These are phyloP conservation scores for Virgularia gustaviana DNA, from an alignment of 92 coral and sea anemone species.

Conservation along the genomic window DNA sequence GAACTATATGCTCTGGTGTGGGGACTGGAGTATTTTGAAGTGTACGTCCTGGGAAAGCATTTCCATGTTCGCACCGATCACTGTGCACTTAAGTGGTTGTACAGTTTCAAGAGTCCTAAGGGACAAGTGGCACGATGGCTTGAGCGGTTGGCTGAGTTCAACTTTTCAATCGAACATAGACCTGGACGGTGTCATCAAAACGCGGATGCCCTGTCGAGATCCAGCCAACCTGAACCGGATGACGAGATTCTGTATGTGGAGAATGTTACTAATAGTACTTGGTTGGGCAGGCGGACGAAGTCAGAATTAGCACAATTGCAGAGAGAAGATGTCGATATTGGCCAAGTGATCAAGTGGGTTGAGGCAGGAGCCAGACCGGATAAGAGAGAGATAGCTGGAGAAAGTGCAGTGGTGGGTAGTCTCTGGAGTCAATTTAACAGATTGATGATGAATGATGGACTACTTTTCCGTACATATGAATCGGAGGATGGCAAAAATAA, in stretches of 20 bases:
- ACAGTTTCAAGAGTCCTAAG: conserved; percentile 27
- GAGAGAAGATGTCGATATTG: not conserved
- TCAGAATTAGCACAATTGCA: not conserved
- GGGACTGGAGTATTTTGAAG: conserved; percentile 20
- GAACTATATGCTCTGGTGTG: conserved; percentile 26
- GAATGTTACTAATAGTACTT: not conserved
- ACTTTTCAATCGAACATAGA: conserved; percentile 15
- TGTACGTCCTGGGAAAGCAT: conserved; percentile 11
- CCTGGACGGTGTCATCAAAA: conserved; percentile 11
- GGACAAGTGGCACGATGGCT: conserved; percentile 6
- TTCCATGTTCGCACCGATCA: conserved; percentile 39
- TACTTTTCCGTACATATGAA: conserved; percentile 36
- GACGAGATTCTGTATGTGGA: too few relatives aligned
- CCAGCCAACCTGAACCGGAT: not conserved
- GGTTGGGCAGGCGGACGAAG: not conserved
- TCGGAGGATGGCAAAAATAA: not conserved
- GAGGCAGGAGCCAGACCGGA: conserved; percentile 20
- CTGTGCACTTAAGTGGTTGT: conserved; percentile 34
- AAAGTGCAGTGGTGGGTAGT: conserved; percentile 27
- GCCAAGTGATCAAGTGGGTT: conserved; percentile 20
- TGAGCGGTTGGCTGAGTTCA: conserved; percentile 3
- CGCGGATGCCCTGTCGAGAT: conserved; percentile 3
- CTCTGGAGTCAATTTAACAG: conserved; percentile 47
- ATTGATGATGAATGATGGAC: conserved; percentile 25
- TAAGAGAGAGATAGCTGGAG: conserved; percentile 32